Evolutionary conservation across 2,797 vertebrate genomes (phyloP).

Genomic region (Pseudomugil gertrudae): DNA sequence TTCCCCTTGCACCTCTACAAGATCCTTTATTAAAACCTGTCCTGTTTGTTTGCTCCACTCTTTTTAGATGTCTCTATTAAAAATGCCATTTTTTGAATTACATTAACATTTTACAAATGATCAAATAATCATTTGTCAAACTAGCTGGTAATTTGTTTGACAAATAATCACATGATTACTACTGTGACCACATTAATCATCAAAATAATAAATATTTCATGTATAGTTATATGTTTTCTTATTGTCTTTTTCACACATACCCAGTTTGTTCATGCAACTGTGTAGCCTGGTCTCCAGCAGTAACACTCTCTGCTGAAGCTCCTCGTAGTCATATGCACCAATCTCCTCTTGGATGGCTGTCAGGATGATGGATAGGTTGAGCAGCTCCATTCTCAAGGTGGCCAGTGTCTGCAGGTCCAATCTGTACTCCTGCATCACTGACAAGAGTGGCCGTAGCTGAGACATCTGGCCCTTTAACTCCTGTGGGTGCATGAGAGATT

Average conservation of each 20-base stretch:
- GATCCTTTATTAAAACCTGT: too few species aligned
- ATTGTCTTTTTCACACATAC: constrained; percentile 64
- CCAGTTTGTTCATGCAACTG: constrained; percentile 95
- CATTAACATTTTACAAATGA: neutral
- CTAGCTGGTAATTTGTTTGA: too few species aligned
- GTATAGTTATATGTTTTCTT: neutral
- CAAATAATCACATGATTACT: too few species aligned
- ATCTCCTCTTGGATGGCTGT: constrained; percentile 92
- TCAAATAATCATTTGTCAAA: too few species aligned
- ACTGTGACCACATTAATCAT: neutral
- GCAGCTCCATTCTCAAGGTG: constrained; percentile 89
- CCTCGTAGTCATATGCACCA: constrained; percentile 91
- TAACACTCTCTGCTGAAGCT: constrained; percentile 90
- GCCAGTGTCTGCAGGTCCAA: constrained; percentile 89
- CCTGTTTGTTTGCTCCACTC: neutral
- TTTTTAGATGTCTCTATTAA: neutral
- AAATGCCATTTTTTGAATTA: neutral
- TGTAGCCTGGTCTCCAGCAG: constrained; percentile 91
- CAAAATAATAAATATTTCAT: neutral
- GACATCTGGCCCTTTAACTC: constrained; percentile 95
- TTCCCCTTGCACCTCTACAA: too few species aligned
- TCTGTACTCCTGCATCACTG: constrained; percentile 91
- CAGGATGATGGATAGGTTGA: constrained; percentile 87
- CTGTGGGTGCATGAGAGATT: constrained; percentile 66
- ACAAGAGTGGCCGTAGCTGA: constrained; percentile 89